A percentile compares a stretch with the other conserved stretches of the same genome.
These are phyloP conservation scores for Centruroides vittatus DNA, from an alignment of 1,140 invertebrate genomes.

Conservation along the genomic window DNA sequence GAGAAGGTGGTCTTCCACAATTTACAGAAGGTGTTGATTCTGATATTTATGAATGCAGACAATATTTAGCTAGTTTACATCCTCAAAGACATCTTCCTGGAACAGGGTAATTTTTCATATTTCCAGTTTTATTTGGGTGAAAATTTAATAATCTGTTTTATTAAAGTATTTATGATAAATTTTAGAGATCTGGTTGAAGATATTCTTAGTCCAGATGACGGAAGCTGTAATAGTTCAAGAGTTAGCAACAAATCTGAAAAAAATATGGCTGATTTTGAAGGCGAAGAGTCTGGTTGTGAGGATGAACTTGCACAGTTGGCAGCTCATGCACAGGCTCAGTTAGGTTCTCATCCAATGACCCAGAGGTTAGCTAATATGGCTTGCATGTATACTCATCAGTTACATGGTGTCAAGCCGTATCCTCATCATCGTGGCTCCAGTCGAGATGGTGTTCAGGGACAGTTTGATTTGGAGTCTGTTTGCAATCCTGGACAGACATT, in stretches of 20 bases:
- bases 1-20: constrained; percentile 5
- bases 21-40: constrained; percentile 16
- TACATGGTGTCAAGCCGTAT: constrained; percentile 20
- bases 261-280: constrained; percentile 87
- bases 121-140: too few species aligned
- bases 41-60: constrained; percentile 26
- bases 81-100: constrained; percentile 16
- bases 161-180: not conserved
- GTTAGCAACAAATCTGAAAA: constrained; percentile 89
- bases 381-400: constrained; percentile 26
- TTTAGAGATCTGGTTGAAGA: constrained; percentile 38
- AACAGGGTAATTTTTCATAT: constrained; percentile 9
- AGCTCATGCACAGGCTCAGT: constrained; percentile 26
- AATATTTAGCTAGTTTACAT: constrained; percentile 21
- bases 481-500: constrained; percentile 77
- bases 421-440: constrained; percentile 6
- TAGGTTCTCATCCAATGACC: constrained; percentile 23
- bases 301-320: constrained; percentile 69
- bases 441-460: constrained; percentile 4
- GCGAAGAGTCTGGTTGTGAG: constrained; percentile 74
- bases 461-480: constrained; percentile 48
- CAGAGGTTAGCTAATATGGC: constrained; percentile 30
- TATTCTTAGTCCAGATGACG: constrained; percentile 41
- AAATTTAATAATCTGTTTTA: too few species aligned
- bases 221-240: constrained; percentile 56